These are phyloP conservation scores for Penaeus monodon DNA, from an alignment of 2,888 invertebrate species.

Conservation along the genomic window DNA sequence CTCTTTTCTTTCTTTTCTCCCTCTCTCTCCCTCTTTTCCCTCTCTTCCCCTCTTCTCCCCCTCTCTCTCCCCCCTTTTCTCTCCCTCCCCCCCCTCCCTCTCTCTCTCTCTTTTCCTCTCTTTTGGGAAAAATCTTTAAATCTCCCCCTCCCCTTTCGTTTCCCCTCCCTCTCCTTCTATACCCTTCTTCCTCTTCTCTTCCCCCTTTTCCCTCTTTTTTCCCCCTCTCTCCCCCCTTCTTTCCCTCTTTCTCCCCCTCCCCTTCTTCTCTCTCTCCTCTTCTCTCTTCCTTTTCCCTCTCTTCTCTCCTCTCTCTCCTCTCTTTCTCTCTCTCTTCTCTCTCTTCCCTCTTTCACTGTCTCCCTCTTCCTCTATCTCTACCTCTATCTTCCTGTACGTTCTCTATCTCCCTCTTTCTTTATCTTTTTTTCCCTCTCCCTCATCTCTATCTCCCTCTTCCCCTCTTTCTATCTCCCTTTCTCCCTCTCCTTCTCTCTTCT, in stretches of 20 bases:
- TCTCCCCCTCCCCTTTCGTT: not conserved
- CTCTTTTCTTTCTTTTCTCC: not conserved
- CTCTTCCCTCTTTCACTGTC: not conserved
- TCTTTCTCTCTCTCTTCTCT: not conserved
- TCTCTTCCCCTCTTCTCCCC: not conserved
- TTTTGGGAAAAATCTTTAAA: no score
- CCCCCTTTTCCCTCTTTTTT: not conserved
- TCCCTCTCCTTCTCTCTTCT: no score
- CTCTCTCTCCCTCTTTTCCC: not conserved
- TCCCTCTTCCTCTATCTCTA: not conserved
- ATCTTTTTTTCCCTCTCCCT: no score
- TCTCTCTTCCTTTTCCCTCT: not conserved
- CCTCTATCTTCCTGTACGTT: not conserved
- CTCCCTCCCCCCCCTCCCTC: not conserved
- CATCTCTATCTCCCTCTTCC: not conserved
- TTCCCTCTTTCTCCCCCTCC: not conserved
- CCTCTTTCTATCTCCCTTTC: no score
- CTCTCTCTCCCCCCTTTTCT: not conserved
- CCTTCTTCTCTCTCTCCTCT: not conserved
- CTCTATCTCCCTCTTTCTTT: no score
- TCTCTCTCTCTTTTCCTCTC: not conserved
- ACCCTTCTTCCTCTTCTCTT: no score
- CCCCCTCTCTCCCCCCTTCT: not conserved
- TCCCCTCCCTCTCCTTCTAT: no score
- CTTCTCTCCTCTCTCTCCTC: not conserved